Evolutionary conservation across 2,797 vertebrate genomes (phyloP), one percentile per base, ranked within the genome.

Genomic region (Acomys russatus): DNA sequence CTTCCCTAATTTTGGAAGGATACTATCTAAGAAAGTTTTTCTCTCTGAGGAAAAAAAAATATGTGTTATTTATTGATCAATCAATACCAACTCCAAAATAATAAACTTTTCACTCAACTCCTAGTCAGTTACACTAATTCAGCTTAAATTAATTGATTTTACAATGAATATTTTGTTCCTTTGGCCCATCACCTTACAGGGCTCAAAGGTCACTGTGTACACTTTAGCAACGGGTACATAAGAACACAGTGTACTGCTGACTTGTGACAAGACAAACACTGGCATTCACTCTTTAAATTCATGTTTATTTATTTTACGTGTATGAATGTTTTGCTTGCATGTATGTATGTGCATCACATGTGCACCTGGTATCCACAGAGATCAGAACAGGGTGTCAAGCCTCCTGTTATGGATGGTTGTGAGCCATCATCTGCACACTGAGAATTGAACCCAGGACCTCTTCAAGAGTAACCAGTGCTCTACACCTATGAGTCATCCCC

Each of bases 101-200:
- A 77, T 28, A 54, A 94, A 64, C 9, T 12, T 89, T 3, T 22
- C 73, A 14, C 28, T 30, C 7, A 73, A 88, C 78, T 93, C 54
- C 28, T 73, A 84, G 11, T 78, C 51, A 86, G 38, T 85, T 56
- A 51, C 9, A 73, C 38, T 30, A n/a, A 59, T 38, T 33, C 77
- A 88, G 17, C 22, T 96, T 96, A 84, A 95, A 61, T 90, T 17
- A 77, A 95, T 71, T 92, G 9, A 63, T 92, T 94, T 82, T 59
- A 33, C 30, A 97, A 91, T 76, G 59, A 90, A 6, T 49, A 70
- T 71, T 38, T 86, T 79, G 44, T 49, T 91, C 66, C 91, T 64
- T 66, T 83, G n/a, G 3, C 3, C 18, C 83, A 44, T 44, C 1
- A 0, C 71, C 51, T 77, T 70, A 59, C 35, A 71, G 82, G 35